Evolutionary conservation across 2,888 invertebrate genomes (phyloP).

Genomic region (Thera britannica): DNA sequence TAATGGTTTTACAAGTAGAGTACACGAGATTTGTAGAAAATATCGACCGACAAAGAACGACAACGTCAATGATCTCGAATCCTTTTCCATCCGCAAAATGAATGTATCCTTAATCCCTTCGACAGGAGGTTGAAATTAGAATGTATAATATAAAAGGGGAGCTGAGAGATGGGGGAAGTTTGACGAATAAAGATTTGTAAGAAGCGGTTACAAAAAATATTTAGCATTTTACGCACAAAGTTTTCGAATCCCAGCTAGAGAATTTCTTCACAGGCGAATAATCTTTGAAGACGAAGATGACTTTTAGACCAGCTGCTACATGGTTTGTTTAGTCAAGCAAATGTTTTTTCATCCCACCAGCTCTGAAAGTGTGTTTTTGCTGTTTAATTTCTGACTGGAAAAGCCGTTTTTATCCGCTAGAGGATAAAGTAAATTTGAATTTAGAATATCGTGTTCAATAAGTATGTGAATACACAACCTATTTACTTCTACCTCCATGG

Average conservation of each 20-base stretch:
- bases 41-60: constrained; percentile 12
- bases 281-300: not conserved
- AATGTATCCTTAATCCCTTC: constrained; percentile 19
- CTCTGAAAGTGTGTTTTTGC: too few relatives aligned
- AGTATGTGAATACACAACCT: too few relatives aligned
- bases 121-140: constrained; percentile 21
- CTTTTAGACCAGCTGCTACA: not conserved
- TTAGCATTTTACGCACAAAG: constrained; percentile 1
- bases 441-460: too few relatives aligned
- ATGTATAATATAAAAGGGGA: constrained; percentile 18
- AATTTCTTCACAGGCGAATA: constrained; percentile 5
- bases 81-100: constrained; percentile 19
- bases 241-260: not conserved
- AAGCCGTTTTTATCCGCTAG: too few relatives aligned
- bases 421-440: too few relatives aligned
- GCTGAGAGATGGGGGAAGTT: constrained; percentile 22
- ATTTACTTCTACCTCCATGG: too few relatives aligned
- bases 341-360: too few relatives aligned
- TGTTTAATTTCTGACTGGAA: too few relatives aligned
- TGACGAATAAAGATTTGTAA: constrained; percentile 22
- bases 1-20: not conserved
- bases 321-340: too few relatives aligned
- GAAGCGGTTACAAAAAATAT: constrained; percentile 7
- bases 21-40: not conserved
- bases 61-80: constrained; percentile 15